These are phyloP conservation scores for Epicampocera succincta DNA, from an alignment of 2,888 invertebrate species.

Conservation along the genomic window DNA sequence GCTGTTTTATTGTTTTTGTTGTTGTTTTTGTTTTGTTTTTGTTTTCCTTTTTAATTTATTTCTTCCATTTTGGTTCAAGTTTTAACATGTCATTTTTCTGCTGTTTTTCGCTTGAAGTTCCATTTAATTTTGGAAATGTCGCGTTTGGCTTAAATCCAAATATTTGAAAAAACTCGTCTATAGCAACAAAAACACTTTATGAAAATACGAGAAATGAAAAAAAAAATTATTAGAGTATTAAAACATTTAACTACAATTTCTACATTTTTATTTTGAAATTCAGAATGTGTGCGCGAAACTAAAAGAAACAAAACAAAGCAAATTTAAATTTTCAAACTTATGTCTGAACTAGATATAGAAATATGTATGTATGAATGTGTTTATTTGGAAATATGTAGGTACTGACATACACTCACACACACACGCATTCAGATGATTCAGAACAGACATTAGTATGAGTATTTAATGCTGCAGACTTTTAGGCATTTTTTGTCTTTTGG, in stretches of 20 bases:
- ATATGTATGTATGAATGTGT: too few species aligned
- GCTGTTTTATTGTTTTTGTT: not conserved
- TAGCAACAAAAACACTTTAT: not conserved
- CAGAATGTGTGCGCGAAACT: conserved; percentile 33
- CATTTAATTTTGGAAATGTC: conserved; percentile 67
- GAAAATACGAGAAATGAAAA: not conserved
- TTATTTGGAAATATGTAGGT: not conserved
- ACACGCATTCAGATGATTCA: not conserved
- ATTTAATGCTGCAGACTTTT: conserved; percentile 65
- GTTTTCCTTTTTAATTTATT: conserved; percentile 30
- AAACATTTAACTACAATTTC: conserved; percentile 65
- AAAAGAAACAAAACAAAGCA: conserved; percentile 20
- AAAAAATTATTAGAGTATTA: conserved; percentile 44
- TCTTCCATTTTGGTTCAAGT: conserved; percentile 43
- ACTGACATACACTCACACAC: conserved; percentile 14
- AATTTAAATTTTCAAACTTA: conserved; percentile 7
- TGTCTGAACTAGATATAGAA: conserved; percentile 18
- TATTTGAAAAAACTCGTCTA: conserved; percentile 13
- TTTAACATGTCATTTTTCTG: conserved; percentile 51
- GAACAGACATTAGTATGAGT: conserved; percentile 40
- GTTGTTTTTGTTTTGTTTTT: not conserved
- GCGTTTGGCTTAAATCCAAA: conserved; percentile 68
- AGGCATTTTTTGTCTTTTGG: conserved; percentile 55
- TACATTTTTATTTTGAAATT: conserved; percentile 62
- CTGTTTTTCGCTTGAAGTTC: conserved; percentile 55